Percentiles rank a stretch among this genome's conserved stretches.
Evolutionary conservation across 2,113 vertebrate genomes (phyloP).

Genomic region (Microcebus lehilahytsara): DNA sequence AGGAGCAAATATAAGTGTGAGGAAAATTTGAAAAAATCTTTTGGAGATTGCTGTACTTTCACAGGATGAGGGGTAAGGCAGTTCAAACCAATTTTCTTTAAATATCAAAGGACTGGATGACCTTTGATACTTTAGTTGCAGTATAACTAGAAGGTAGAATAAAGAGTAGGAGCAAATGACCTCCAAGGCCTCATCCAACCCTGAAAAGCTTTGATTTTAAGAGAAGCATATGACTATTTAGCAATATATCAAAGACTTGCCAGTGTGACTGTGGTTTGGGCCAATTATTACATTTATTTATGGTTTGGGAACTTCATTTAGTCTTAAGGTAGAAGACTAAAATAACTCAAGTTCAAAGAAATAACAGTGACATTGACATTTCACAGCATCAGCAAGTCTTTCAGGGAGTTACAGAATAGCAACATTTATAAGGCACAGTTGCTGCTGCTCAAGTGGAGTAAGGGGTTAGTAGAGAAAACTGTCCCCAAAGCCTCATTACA

Average conservation of each 20-base stretch:
- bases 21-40: constrained; percentile 22
- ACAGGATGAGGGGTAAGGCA: constrained; percentile 23
- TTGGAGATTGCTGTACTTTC: background rate
- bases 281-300: constrained; percentile 76
- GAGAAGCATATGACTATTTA: constrained; percentile 45
- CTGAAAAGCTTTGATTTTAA: constrained; percentile 62
- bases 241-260: constrained; percentile 59
- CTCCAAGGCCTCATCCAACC: constrained; percentile 24
- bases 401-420: constrained; percentile 32
- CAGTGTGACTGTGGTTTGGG: constrained; percentile 43
- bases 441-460: background rate
- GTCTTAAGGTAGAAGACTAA: constrained; percentile 53
- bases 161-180: constrained; percentile 34
- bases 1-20: background rate
- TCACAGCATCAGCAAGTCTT: constrained; percentile 65
- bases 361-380: constrained; percentile 50
- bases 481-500: constrained; percentile 44
- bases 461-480: constrained; percentile 40
- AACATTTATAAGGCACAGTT: constrained; percentile 46
- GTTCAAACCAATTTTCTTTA: constrained; percentile 75
- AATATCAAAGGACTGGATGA: constrained; percentile 62
- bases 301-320: constrained; percentile 68
- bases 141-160: constrained; percentile 55
- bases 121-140: constrained; percentile 53
- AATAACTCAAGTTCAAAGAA: constrained; percentile 76